Percentiles rank a stretch among this genome's conserved stretches.
Conservation (phyloP, 2,888 invertebrate genomes). For the Phlogophora meticulosa region DNA sequence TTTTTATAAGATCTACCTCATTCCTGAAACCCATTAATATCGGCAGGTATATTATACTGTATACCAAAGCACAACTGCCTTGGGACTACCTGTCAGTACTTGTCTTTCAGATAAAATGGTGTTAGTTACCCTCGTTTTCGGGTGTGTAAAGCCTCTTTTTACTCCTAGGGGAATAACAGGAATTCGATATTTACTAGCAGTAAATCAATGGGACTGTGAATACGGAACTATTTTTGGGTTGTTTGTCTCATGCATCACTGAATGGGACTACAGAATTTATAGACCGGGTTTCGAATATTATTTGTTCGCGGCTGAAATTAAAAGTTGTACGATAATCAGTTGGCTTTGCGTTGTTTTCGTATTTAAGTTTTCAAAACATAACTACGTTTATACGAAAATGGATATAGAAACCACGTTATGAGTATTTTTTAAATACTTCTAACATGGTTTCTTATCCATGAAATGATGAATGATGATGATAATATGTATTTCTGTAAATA, state of each 20-base stretch:
- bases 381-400: too few species aligned
- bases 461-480: too few species aligned
- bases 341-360: not conserved
- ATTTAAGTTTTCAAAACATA: not conserved
- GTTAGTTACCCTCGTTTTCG: constrained; percentile 20
- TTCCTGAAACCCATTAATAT: not conserved
- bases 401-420: too few species aligned
- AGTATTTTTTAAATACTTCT: too few species aligned
- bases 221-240: constrained; percentile 30
- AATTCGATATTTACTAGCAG: constrained; percentile 42
- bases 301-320: not conserved
- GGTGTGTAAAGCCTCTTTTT: constrained; percentile 14
- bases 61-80: not conserved
- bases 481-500: too few species aligned
- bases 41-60: not conserved
- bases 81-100: constrained; percentile 6
- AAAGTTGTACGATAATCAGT: not conserved
- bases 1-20: too few species aligned
- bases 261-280: constrained; percentile 20
- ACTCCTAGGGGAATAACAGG: constrained; percentile 23
- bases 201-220: constrained; percentile 34
- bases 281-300: not conserved
- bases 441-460: too few species aligned
- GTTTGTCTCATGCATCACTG: constrained; percentile 33
- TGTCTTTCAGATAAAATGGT: constrained; percentile 20